Evolutionary conservation across 2,888 invertebrate species (phyloP), one percentile per base, ranked within the genome.

Genomic region (Drosophila melanosoma): DNA sequence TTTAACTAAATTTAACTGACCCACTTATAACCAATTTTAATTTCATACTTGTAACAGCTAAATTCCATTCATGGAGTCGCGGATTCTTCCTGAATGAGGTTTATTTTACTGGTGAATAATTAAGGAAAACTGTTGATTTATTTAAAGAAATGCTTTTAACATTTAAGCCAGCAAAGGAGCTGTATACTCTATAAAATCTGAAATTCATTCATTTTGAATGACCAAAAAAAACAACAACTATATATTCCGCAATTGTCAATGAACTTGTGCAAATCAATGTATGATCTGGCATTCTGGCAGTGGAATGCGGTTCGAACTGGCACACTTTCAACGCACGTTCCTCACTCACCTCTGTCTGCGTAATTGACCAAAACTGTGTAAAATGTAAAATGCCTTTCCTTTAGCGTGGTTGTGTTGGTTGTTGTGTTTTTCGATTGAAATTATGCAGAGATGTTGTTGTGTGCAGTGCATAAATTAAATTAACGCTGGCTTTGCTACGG

Each of bases 401-500:
- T 74, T 70, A 36, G 61, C 42, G 26, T 26, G 26, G 26, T 61
- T 60, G 48, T 57, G 32, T 58, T 53, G 36, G 26, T 62, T 57
- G 33, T 26, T 40, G 38, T 49, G 32, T 56, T 57, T 66, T 64
- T 69, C 66, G 33, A 67, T 49, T 70, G 53, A 74, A 72, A 70
- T 73, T 74, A 72, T 79, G 64, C 78, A 67, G 69, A 62, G 48
- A n/a, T 61, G 35, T 69, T 69, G 70, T 61, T 51, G 56, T 59
- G 70, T 49, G 69, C 35, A 65, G 56, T 81, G 84, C 78, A 85
- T 85, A 85, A 85, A 85, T 85, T 87, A 82, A 85, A 81, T 85
- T 79, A 81, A 69, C 69, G 69, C 79, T 59, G 62, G 54, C 65
- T 57, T 68, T 68, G 74, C 54, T 59, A 42, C 12, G 45, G 17